These are phyloP conservation scores for Fratercula arctica DNA, from an alignment of 2,797 vertebrate species.

Conservation along the genomic window DNA sequence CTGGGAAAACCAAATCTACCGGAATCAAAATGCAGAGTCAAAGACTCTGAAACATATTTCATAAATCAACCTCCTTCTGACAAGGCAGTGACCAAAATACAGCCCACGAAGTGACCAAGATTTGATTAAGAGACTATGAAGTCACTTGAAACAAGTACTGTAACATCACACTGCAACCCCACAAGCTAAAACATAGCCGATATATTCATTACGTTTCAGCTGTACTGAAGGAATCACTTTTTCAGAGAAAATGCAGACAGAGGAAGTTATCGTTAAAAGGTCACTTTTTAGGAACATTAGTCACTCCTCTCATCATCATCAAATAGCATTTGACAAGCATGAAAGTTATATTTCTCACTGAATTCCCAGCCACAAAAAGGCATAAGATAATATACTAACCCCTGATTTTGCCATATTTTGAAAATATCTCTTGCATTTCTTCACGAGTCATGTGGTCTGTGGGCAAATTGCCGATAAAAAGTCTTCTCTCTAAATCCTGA, in stretches of 20 bases:
- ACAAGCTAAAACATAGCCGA: background rate
- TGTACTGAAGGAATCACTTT: background rate
- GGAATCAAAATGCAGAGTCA: background rate
- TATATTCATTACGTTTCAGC: background rate
- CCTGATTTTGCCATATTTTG: conserved; percentile 86
- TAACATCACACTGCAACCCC: background rate
- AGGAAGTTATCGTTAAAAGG: conserved; percentile 13
- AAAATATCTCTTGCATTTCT: conserved; percentile 90
- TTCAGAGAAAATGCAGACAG: background rate
- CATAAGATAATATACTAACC: conserved; percentile 83
- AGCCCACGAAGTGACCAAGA: background rate
- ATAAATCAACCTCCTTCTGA: background rate
- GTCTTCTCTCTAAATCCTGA: conserved; percentile 87
- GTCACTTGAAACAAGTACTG: background rate
- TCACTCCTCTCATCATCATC: conserved; percentile 8
- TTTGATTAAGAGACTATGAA: background rate
- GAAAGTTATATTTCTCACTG: conserved; percentile 17
- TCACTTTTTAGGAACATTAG: background rate
- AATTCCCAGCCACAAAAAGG: conserved; percentile 57
- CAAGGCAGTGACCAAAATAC: conserved; percentile 24
- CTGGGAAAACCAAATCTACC: background rate
- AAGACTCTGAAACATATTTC: background rate
- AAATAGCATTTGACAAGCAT: conserved; percentile 28
- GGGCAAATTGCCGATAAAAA: conserved; percentile 93
- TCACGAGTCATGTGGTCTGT: conserved; percentile 87